These are phyloP conservation scores for Apoda limacodes DNA, from an alignment of 2,888 invertebrate genomes.

Conservation along the genomic window DNA sequence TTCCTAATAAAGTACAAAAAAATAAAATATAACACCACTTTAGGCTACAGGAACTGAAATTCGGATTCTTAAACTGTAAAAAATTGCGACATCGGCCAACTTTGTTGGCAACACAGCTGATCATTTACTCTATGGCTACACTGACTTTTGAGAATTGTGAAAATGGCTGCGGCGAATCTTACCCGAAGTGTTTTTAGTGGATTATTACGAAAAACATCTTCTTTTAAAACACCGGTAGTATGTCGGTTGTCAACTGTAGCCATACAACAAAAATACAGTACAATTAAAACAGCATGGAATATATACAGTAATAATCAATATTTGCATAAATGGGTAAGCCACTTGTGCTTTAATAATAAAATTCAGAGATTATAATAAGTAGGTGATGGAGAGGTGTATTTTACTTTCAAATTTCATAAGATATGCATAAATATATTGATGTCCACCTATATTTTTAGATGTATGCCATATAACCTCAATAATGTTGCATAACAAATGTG, in stretches of 20 bases:
- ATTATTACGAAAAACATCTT: slow-evolving; percentile 53
- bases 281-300: slow-evolving; percentile 35
- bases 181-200: slow-evolving; percentile 57
- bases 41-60: too few species aligned
- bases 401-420: not conserved
- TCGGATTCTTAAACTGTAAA: too few species aligned
- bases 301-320: slow-evolving; percentile 31
- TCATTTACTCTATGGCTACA: too few species aligned
- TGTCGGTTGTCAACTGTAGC: slow-evolving; percentile 55
- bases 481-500: slow-evolving; percentile 60
- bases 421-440: not conserved
- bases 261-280: slow-evolving; percentile 46
- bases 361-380: too few species aligned
- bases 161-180: slow-evolving; percentile 63
- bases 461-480: slow-evolving; percentile 54
- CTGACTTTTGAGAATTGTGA: slow-evolving; percentile 32
- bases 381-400: too few species aligned
- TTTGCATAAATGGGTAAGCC: slow-evolving; percentile 52
- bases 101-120: too few species aligned
- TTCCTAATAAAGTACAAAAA: too few species aligned
- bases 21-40: too few species aligned
- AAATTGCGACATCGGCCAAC: too few species aligned
- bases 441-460: not conserved
- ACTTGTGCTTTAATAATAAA: too few species aligned
- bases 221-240: slow-evolving; percentile 46